These are phyloP conservation scores for Ceryle rudis DNA, from an alignment of 2,797 vertebrate species.

Conservation along the genomic window DNA sequence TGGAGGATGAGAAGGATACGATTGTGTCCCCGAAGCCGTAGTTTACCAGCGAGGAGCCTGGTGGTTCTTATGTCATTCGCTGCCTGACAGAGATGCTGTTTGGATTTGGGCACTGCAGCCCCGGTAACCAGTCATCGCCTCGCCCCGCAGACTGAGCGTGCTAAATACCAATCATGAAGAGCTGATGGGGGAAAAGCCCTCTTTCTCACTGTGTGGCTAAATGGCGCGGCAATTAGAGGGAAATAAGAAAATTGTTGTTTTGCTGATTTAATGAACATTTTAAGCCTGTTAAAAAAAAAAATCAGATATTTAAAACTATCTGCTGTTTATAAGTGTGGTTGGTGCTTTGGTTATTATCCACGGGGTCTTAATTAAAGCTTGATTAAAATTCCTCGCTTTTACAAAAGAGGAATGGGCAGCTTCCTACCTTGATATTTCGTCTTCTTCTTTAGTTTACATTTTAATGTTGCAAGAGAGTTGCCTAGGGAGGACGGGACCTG, in stretches of 20 bases:
- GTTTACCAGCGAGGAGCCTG: conserved; percentile 21
- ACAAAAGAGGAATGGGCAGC: conserved; percentile 62
- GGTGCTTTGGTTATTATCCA: conserved; percentile 77
- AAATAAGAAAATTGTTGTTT: conserved; percentile 83
- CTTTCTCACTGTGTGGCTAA: conserved; percentile 73
- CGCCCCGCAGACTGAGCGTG: neutral
- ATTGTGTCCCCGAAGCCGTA: neutral
- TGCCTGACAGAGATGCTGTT: conserved; percentile 29
- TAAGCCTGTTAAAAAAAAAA: conserved; percentile 56
- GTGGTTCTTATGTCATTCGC: neutral
- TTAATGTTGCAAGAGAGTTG: neutral
- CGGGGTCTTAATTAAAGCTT: conserved; percentile 78
- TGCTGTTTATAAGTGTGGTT: conserved; percentile 73
- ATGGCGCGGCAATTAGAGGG: conserved; percentile 77
- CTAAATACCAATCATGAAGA: neutral
- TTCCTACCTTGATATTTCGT: conserved; percentile 45
- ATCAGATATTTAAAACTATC: conserved; percentile 73
- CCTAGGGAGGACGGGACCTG: neutral
- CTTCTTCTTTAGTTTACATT: conserved; percentile 53
- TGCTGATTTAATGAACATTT: conserved; percentile 83
- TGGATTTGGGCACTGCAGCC: neutral
- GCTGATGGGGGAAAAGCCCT: conserved; percentile 28
- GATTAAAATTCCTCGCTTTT: conserved; percentile 77
- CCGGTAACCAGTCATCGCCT: neutral
- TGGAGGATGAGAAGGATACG: neutral